Evolutionary conservation across 1,140 invertebrate species (phyloP).

Genomic region (Orius insidiosus): DNA sequence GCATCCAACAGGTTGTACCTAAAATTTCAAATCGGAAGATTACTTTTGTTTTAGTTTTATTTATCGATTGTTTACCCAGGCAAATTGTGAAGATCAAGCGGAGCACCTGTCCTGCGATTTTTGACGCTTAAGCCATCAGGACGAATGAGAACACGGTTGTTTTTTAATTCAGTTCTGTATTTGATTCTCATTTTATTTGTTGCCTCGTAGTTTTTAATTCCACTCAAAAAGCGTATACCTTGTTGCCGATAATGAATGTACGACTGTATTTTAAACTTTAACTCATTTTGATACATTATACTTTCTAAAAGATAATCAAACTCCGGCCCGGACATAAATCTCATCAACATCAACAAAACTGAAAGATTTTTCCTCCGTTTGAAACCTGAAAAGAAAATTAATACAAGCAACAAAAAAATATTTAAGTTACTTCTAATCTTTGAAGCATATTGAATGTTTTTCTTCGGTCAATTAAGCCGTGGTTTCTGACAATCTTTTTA

Average conservation of each 20-base stretch:
- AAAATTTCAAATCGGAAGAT: no score
- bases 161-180: slow-evolving; percentile 31
- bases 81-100: slow-evolving; percentile 56
- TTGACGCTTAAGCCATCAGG: not conserved
- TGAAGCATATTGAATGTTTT: slow-evolving; percentile 41
- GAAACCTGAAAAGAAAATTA: slow-evolving; percentile 14
- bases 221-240: slow-evolving; percentile 47
- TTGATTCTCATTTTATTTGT: slow-evolving; percentile 41
- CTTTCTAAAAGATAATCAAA: slow-evolving; percentile 65
- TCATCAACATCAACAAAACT: slow-evolving; percentile 50
- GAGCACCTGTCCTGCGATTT: slow-evolving; percentile 31
- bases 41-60: no score
- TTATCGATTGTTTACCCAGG: no score
- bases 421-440: slow-evolving; percentile 40
- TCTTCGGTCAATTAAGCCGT: slow-evolving; percentile 59
- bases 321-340: slow-evolving; percentile 48
- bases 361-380: slow-evolving; percentile 30
- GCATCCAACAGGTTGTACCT: slow-evolving; percentile 44
- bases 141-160: not conserved
- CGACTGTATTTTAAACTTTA: slow-evolving; percentile 30
- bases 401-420: not conserved
- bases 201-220: slow-evolving; percentile 46
- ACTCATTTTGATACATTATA: slow-evolving; percentile 45
- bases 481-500: slow-evolving; percentile 55
- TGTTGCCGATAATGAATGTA: slow-evolving; percentile 46